Evolutionary conservation across 2,113 vertebrate genomes (phyloP).

Genomic region (Pygoscelis antarcticus): DNA sequence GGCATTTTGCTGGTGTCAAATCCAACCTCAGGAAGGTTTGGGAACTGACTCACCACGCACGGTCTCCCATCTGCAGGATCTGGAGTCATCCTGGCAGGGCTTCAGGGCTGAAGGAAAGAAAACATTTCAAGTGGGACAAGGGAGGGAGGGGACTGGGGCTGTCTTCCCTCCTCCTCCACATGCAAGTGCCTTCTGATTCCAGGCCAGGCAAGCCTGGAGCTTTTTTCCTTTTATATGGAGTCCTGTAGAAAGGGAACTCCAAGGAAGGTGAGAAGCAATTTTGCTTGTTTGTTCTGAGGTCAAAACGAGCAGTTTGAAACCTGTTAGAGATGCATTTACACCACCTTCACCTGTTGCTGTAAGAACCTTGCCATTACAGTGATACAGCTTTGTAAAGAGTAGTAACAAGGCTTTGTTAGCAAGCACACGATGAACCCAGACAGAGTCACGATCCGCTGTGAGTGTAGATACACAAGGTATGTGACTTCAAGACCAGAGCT

Average conservation of each 20-base stretch:
- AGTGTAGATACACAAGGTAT: not conserved
- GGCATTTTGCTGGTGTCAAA: not conserved
- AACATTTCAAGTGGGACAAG: not conserved
- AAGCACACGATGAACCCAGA: not conserved
- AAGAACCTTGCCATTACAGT: not conserved
- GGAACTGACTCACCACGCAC: not conserved
- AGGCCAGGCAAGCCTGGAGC: not conserved
- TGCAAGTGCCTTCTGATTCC: not conserved
- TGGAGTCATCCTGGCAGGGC: not conserved
- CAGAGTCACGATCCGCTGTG: not conserved
- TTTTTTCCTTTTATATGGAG: not conserved
- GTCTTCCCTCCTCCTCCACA: not conserved
- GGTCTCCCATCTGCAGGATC: not conserved
- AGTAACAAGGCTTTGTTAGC: not conserved
- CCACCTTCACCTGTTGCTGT: not conserved
- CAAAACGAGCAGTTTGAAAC: not conserved
- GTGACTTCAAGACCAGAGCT: constrained; percentile 7
- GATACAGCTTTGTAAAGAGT: not conserved
- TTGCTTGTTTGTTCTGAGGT: not conserved
- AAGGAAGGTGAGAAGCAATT: not conserved
- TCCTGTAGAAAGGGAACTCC: not conserved
- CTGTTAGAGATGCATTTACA: not conserved
- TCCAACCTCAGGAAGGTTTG: not conserved
- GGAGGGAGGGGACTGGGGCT: not conserved
- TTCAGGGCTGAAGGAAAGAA: not conserved